Evolutionary conservation across 2,113 vertebrate species (phyloP).

Genomic region (Protobothrops mucrosquamatus): DNA sequence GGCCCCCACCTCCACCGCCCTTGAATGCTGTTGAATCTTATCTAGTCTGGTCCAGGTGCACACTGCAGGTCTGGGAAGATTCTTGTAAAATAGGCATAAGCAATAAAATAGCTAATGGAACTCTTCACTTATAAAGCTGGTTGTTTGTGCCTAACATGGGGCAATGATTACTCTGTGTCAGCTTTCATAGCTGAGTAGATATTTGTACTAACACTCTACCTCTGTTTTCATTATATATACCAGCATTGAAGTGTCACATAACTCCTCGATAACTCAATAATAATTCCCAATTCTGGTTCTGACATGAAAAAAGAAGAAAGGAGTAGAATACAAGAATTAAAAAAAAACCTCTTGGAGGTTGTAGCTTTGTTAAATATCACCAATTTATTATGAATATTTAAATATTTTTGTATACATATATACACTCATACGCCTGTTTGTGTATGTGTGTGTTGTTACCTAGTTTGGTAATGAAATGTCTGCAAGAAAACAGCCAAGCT

Average conservation of each 20-base stretch:
- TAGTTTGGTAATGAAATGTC: not conserved
- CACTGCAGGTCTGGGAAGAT: not conserved
- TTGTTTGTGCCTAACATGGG: not conserved
- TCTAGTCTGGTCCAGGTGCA: not conserved
- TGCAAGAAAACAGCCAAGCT: not conserved
- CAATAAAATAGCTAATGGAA: not conserved
- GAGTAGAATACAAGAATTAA: not conserved
- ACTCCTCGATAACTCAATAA: not conserved
- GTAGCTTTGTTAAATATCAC: not conserved
- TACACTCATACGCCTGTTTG: not conserved
- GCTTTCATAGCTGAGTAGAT: not conserved
- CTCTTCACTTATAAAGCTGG: not conserved
- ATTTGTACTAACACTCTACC: not conserved
- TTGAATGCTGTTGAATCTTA: not conserved
- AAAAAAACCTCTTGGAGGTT: not conserved
- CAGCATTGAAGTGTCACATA: not conserved
- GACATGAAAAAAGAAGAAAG: not conserved
- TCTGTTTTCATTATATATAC: not conserved
- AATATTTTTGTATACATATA: not conserved
- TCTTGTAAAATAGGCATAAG: not conserved
- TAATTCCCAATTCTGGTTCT: not conserved
- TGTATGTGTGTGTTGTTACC: not conserved
- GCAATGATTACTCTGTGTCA: not conserved
- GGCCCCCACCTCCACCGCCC: too few species aligned
- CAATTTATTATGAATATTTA: not conserved